Evolutionary conservation across 2,113 vertebrate genomes (phyloP).

Genomic region (Parus major): DNA sequence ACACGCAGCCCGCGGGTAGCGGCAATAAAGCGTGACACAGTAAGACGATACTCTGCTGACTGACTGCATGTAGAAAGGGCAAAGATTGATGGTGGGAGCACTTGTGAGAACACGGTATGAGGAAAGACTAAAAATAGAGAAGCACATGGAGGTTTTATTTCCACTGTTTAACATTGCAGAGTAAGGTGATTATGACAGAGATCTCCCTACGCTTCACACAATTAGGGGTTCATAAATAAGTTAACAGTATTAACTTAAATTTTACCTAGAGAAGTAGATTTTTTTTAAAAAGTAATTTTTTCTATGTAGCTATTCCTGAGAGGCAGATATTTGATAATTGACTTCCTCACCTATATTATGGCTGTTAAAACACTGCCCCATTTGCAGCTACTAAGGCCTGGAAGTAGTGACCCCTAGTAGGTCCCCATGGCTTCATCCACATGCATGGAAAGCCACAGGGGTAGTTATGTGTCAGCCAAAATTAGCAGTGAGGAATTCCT

Average conservation of each 20-base stretch:
- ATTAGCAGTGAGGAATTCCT: constrained; percentile 21
- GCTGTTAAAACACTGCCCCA: background rate
- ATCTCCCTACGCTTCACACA: background rate
- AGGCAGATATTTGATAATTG: background rate
- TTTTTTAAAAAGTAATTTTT: rapidly evolving
- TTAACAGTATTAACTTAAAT: background rate
- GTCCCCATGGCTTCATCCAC: background rate
- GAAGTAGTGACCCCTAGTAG: background rate
- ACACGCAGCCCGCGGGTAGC: background rate
- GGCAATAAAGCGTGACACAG: background rate
- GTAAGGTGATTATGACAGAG: background rate
- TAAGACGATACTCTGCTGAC: background rate
- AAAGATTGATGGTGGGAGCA: background rate
- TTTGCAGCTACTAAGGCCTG: background rate
- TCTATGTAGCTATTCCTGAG: background rate
- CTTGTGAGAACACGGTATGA: background rate
- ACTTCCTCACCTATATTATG: background rate
- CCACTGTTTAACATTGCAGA: background rate
- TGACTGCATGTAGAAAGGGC: background rate
- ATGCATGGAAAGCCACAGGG: background rate
- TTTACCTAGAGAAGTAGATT: background rate
- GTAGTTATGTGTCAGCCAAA: background rate
- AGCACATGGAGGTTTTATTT: background rate
- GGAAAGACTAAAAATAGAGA: constrained; percentile 50
- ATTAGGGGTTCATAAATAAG: background rate